Conservation (phyloP, 2,797 vertebrate genomes). For the Clarias pachynema region DNA sequence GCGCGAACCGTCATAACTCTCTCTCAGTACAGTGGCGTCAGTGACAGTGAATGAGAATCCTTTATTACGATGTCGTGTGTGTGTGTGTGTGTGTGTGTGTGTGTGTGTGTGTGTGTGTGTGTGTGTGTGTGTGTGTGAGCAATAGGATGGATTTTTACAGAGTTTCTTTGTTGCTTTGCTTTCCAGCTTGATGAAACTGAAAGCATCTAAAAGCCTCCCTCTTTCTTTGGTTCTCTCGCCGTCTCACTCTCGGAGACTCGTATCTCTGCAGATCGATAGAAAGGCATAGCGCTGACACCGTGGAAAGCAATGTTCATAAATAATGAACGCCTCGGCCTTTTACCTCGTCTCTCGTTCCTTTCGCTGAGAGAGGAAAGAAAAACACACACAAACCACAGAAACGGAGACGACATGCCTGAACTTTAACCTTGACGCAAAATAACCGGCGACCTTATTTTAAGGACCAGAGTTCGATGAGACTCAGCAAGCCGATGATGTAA, state of each 20-base stretch:
- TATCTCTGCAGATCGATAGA: constrained; percentile 73
- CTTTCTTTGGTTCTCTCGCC: neutral
- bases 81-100: neutral
- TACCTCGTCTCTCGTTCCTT: constrained; percentile 56
- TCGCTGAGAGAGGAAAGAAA: constrained; percentile 43
- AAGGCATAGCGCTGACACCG: constrained; percentile 71
- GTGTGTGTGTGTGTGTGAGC: neutral
- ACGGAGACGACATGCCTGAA: neutral
- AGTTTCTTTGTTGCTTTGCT: neutral
- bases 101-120: neutral
- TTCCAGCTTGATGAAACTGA: constrained; percentile 4
- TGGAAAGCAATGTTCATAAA: constrained; percentile 82
- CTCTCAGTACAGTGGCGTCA: neutral
- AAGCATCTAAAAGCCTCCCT: constrained; percentile 3
- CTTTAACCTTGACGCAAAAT: neutral
- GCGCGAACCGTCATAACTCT: neutral
- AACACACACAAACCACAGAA: constrained; percentile 31
- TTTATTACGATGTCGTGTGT: neutral
- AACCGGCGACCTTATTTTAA: neutral
- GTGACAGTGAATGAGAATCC: neutral
- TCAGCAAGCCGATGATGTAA: neutral
- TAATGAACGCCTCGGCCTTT: constrained; percentile 71
- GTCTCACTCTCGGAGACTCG: constrained; percentile 41
- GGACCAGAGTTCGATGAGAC: neutral
- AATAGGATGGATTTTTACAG: neutral